Percentiles rank a stretch among this genome's conserved stretches.
Conservation (phyloP, 2,113 vertebrate genomes). For the Cettia cetti region DNA sequence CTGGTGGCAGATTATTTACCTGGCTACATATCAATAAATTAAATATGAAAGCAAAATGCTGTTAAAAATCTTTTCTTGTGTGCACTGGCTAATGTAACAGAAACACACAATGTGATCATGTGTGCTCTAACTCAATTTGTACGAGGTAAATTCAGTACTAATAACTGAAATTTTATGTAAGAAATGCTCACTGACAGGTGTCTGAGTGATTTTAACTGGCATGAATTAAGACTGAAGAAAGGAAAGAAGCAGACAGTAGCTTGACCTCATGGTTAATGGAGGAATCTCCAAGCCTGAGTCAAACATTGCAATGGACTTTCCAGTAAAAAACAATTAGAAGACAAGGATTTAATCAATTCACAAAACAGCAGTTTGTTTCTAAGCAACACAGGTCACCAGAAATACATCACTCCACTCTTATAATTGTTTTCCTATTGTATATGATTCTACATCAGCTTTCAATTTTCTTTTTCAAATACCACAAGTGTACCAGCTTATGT, state of each 20-base stretch:
- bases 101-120: background rate
- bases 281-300: background rate
- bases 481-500: background rate
- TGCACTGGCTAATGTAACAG: background rate
- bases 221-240: background rate
- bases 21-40: background rate
- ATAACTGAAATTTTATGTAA: background rate
- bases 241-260: background rate
- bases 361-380: background rate
- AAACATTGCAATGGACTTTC: background rate
- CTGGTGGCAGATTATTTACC: background rate
- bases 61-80: background rate
- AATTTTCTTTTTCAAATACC: background rate
- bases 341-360: conserved; percentile 11
- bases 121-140: background rate
- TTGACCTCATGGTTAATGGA: background rate
- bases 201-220: background rate
- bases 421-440: background rate
- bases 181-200: background rate
- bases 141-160: background rate
- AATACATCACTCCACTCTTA: background rate
- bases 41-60: background rate
- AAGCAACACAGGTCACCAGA: conserved; percentile 24
- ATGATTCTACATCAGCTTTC: background rate
- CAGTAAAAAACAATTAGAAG: background rate